Evolutionary conservation across 1,140 invertebrate species (phyloP), one percentile per base, ranked within the genome.

Genomic region (Drosophila pectinifera): DNA sequence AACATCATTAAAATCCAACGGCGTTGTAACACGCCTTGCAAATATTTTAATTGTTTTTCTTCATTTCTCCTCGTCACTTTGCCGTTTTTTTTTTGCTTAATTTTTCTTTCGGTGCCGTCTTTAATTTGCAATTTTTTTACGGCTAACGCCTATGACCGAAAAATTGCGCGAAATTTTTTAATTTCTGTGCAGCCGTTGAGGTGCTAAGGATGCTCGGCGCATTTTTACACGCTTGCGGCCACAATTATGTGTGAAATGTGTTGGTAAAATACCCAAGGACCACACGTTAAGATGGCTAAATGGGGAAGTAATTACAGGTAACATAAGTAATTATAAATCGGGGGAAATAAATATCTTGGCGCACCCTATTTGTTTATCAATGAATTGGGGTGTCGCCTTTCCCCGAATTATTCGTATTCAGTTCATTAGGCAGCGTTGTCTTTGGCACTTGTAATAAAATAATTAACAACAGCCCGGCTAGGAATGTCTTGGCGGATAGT

Each of bases 11-110:
- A 89, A 88, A 88, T 57, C 76, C 83, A 83, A 64, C 80, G 68
- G 79, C 84, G 80, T 81, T 84, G 64, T 75, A 84, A 77, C 72
- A 84, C 58, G 80, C 80, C 79, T 85, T 88, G 83, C 83, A 88
- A 88, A 88, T 88, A 88, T 88, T 88, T 88, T 83, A 88, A 88
- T 88, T 88, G 83, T 84, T 88, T 88, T 81, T 83, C 36, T 42
- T 65, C 56, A 61, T 74, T 76, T 75, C 57, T 45, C 54, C 59
- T 39, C 36, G 46, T 10, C 34, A 36, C 59, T 76, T 36, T 42
- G 28, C 8, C 28, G 8, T 56, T 24, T 41, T 55, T 43, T 62
- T 8, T 5, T n/a, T n/a, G n/a, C n/a, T n/a, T 3, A 28, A 41
- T 34, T 69, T 48, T 41, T 41, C 43, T 74, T 75, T 55, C 18